These are phyloP conservation scores for Pheosia gnoma DNA, from an alignment of 2,888 invertebrate genomes.

Conservation along the genomic window DNA sequence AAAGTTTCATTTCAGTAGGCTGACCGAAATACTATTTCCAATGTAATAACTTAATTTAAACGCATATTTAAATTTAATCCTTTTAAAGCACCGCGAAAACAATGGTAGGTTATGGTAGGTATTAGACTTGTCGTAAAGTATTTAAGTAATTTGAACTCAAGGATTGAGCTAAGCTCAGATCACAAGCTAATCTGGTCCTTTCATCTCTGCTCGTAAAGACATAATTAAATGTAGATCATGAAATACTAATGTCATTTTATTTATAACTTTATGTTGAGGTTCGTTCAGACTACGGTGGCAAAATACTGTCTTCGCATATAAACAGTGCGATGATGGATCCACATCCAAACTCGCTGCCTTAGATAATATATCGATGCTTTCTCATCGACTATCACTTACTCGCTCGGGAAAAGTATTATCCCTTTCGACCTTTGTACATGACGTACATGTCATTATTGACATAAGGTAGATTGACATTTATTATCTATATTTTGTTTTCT, in stretches of 20 bases:
- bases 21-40: not conserved
- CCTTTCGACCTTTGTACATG: no score
- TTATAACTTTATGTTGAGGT: not conserved
- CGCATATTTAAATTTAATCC: not conserved
- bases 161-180: constrained; percentile 2
- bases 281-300: not conserved
- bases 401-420: no score
- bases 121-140: not conserved
- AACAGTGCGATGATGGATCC: no score
- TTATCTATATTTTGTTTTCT: no score
- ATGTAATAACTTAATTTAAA: not conserved
- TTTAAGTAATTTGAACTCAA: constrained; percentile 1
- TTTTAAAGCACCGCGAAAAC: not conserved
- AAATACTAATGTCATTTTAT: constrained; percentile 5
- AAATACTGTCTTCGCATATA: not conserved
- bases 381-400: no score
- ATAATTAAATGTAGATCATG: constrained; percentile 2
- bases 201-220: constrained; percentile 1
- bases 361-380: no score
- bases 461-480: no score
- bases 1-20: not conserved
- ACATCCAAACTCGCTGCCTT: no score
- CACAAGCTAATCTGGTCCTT: not conserved
- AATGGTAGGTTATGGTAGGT: not conserved
- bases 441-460: no score